These are phyloP conservation scores for Cichladusa arquata DNA, from an alignment of 2,113 vertebrate genomes.

Conservation along the genomic window DNA sequence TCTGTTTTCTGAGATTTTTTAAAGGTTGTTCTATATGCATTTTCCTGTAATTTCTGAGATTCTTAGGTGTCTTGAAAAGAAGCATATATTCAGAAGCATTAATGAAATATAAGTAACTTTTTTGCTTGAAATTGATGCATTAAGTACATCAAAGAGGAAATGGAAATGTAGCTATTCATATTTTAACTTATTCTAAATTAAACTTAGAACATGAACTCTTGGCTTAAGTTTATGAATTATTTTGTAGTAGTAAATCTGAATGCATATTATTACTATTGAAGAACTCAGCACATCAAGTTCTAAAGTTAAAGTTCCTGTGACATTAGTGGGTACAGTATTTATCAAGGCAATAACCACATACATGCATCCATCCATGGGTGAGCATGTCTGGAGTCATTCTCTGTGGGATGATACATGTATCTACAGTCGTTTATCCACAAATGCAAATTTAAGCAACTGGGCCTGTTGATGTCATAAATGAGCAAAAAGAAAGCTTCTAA, in stretches of 20 bases:
- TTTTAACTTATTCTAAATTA: conserved; percentile 2
- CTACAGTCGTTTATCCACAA: neutral
- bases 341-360: neutral
- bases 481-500: neutral
- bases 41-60: neutral
- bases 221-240: neutral
- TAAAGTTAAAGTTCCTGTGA: neutral
- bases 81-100: neutral
- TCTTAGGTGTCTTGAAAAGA: neutral
- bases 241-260: neutral
- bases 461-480: neutral
- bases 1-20: neutral
- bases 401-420: neutral
- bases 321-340: neutral
- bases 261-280: neutral
- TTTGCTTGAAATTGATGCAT: neutral
- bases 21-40: neutral
- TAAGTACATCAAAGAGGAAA: neutral
- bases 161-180: neutral
- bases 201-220: neutral
- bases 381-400: neutral
- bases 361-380: too few relatives aligned
- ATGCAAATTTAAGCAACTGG: neutral
- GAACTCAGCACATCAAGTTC: neutral
- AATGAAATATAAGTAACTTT: neutral